A percentile compares a stretch with the other conserved stretches of the same genome.
These are phyloP conservation scores for Danio jaintianensis DNA, from an alignment of 2,797 vertebrate species.

Conservation along the genomic window DNA sequence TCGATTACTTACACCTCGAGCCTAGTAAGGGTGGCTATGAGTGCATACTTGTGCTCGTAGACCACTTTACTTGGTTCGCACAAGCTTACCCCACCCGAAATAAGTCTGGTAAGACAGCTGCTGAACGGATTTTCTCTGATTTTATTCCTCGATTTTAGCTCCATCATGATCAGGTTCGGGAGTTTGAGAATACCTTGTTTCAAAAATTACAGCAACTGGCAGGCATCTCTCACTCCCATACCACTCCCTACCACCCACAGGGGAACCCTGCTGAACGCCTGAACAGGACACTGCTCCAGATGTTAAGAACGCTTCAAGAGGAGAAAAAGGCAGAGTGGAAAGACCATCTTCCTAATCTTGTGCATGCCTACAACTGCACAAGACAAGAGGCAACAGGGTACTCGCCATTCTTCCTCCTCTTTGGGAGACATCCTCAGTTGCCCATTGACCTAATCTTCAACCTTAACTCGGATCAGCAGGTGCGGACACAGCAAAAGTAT, in stretches of 20 bases:
- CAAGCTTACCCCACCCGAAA: too few relatives aligned
- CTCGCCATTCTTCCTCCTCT: not conserved
- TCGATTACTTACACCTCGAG: slow-evolving; percentile 38
- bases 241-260: slow-evolving; percentile 37
- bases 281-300: slow-evolving; percentile 7
- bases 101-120: too few relatives aligned
- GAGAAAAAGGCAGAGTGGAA: not conserved
- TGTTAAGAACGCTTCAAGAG: not conserved
- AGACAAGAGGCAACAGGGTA: not conserved
- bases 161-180: slow-evolving; percentile 27
- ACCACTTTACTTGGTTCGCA: slow-evolving; percentile 36
- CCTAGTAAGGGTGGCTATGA: slow-evolving; percentile 32
- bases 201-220: slow-evolving; percentile 36
- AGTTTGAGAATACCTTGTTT: slow-evolving; percentile 43
- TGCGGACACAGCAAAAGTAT: not conserved
- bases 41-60: slow-evolving; percentile 26
- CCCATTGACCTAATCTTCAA: not conserved
- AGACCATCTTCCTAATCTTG: not conserved
- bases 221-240: slow-evolving; percentile 35
- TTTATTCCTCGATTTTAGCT: slow-evolving; percentile 41
- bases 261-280: slow-evolving; percentile 18
- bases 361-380: not conserved
- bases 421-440: not conserved
- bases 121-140: slow-evolving; percentile 28
- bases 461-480: not conserved